phyloP scores from a whole-genome alignment of 2,797 vertebrate species.

The Cirrhinus mrigala region DNA sequence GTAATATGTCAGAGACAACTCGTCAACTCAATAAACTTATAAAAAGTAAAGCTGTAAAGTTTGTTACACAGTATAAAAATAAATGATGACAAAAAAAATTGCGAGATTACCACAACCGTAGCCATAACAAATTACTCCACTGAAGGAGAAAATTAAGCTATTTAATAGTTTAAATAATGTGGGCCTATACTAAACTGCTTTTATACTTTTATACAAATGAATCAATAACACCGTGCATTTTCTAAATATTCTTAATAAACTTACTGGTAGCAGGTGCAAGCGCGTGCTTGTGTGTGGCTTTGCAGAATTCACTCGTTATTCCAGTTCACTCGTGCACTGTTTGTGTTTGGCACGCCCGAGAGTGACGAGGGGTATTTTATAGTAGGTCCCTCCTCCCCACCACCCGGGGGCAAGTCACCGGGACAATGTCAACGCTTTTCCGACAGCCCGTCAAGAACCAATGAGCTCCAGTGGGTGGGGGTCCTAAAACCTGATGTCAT shows the following conservation, averaged over 20 bases:
- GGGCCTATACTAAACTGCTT: background rate
- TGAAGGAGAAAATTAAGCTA: background rate
- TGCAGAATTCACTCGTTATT: constrained; percentile 76
- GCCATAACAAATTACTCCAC: background rate
- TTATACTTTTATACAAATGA: background rate
- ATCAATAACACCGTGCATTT: background rate
- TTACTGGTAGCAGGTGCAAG: constrained; percentile 67
- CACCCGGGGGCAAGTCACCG: constrained; percentile 73
- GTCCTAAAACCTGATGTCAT: constrained; percentile 83
- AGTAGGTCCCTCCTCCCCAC: constrained; percentile 65
- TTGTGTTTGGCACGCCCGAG: constrained; percentile 78
- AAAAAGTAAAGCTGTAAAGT: background rate
- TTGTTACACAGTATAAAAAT: background rate
- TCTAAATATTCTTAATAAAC: constrained; percentile 52
- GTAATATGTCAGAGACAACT: background rate
- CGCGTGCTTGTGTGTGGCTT: constrained; percentile 59
- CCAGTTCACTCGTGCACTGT: constrained; percentile 71
- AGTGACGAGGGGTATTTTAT: constrained; percentile 81
- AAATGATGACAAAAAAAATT: background rate
- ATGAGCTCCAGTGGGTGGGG: constrained; percentile 74
- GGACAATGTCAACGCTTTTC: constrained; percentile 83
- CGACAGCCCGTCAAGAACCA: constrained; percentile 80
- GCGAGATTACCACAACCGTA: background rate
- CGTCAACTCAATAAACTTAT: background rate
- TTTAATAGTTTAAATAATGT: background rate